Evolutionary conservation across 2,113 vertebrate genomes (phyloP).

Genomic region (rabbit (Oryctolagus cuniculus)): mOryCun1.1 NC_091451.1:15843501-15844000

Average conservation of each 20-base stretch:
- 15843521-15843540: neutral
- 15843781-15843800: neutral
- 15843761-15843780: neutral
- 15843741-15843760: neutral
- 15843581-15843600: neutral
- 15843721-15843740: neutral
- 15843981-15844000: neutral
- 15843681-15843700: neutral
- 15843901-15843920: neutral
- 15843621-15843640: neutral
- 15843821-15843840: neutral
- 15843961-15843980: neutral
- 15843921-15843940: neutral
- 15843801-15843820: neutral
- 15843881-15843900: neutral
- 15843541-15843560: rapidly evolving
- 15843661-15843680: neutral
- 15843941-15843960: neutral
- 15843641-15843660: neutral
- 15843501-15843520: neutral
- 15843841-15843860: neutral
- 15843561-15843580: too few relatives aligned
- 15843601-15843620: neutral
- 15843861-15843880: neutral
- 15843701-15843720: neutral